These are phyloP conservation scores for Acronicta aceris DNA, from an alignment of 2,888 invertebrate genomes.

Conservation along the genomic window DNA sequence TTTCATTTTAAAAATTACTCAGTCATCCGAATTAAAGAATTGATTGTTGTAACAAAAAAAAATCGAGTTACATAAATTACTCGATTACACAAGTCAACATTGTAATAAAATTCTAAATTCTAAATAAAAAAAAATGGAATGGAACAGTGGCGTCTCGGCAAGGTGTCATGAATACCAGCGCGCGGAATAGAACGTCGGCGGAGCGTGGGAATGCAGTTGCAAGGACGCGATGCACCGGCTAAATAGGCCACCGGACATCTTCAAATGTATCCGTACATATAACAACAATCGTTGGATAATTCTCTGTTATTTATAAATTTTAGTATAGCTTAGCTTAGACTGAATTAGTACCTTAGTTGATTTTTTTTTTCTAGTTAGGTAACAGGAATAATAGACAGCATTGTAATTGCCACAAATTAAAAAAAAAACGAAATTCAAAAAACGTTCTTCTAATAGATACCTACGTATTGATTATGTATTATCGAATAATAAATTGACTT, in stretches of 20 bases:
- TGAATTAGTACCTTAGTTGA: neutral
- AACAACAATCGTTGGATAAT: slow-evolving; percentile 15
- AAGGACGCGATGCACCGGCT: slow-evolving; percentile 59
- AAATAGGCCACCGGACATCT: slow-evolving; percentile 55
- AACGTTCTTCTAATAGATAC: neutral
- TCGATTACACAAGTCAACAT: neutral
- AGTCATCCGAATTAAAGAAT: too few species aligned
- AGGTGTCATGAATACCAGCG: slow-evolving; percentile 37
- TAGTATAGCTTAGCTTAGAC: neutral
- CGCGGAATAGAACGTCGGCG: slow-evolving; percentile 43
- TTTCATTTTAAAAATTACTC: neutral
- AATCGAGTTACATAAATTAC: too few species aligned
- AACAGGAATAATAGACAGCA: too few species aligned
- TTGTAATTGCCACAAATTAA: too few species aligned
- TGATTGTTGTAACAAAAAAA: too few species aligned
- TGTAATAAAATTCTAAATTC: slow-evolving; percentile 4
- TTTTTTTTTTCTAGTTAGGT: slow-evolving; percentile 1
- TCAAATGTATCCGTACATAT: slow-evolving; percentile 45
- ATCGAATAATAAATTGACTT: neutral
- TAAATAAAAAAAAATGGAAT: slow-evolving; percentile 24
- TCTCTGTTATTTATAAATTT: neutral
- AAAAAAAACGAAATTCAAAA: neutral
- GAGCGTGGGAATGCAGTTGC: slow-evolving; percentile 58
- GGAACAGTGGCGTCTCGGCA: slow-evolving; percentile 12
- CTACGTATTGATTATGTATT: slow-evolving; percentile 12